Base-by-base conservation (phyloP, 64 coral and sea anemone genomes). In the Acropora tenuis region DNA sequence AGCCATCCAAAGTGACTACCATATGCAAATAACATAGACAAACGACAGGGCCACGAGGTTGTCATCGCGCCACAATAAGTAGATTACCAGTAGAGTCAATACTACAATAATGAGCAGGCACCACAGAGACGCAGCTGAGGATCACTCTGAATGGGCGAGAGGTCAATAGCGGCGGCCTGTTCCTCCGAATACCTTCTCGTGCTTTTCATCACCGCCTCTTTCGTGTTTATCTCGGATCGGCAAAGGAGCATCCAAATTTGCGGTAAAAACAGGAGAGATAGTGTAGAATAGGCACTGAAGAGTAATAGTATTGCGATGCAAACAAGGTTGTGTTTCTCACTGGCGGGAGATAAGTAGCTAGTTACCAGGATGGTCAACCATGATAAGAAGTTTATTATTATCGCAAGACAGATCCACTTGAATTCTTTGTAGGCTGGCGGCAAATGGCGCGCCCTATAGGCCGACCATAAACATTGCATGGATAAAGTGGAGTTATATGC, bases 171-270 rank as follows among this genome's bases (percentile, higher is more conserved):
- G 15, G 60, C 81, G 1, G 95, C 95, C 8, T 91, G 92, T 48
- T 97, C 95, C 2, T 91, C 65, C 0, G 95, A 97, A 46, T 97
- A 97, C 1, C 90, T 87, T 57, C 89, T 69, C 1, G 95, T 97
- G 10, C 89, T 93, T 8, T 83, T 92, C 60, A 97, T 47, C 4
- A 92, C 89, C 2, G 95, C 95, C 12, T 75, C 82, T 47, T 87
- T 94, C 12, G 95, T 97, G 83, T 97, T 97, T 53, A 91, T 94
- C 41, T 94, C 92, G 2, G 95, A 92, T 19, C 83, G 84, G 47
- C 94, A 94, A 16, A 97, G 88, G n/a, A 97, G 94, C 5, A 97
- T 78, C 43, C 89, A 71, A 46, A 97, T 73, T 77, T 97, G 94
- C 20, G 95, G 95, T 1, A 94, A 42, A 59, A 97, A 94, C 58